These are phyloP conservation scores for Rhyacichthys aspro DNA, from an alignment of 2,797 vertebrate genomes.

Conservation along the genomic window DNA sequence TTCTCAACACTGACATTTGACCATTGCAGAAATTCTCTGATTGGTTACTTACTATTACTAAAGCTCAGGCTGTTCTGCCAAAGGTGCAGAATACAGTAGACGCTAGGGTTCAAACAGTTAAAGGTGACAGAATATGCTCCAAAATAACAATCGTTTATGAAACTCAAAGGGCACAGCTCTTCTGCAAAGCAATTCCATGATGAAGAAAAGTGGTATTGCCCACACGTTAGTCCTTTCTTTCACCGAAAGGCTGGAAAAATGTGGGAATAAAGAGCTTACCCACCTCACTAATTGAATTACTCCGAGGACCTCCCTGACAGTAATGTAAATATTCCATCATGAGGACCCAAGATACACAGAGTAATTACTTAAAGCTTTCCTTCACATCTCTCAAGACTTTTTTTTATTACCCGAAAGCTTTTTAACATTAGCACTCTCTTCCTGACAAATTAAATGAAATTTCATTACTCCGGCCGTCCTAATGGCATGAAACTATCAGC, in stretches of 20 bases:
- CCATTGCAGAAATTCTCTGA: conserved; percentile 13
- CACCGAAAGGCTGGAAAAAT: conserved; percentile 73
- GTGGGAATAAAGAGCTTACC: conserved; percentile 88
- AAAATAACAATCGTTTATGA: conserved; percentile 66
- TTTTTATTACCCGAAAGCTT: conserved; percentile 92
- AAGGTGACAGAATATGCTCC: conserved; percentile 63
- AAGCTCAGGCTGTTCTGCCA: conserved; percentile 48
- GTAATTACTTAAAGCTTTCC: conserved; percentile 99
- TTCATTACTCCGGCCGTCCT: conserved; percentile 97
- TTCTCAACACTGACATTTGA: conserved; percentile 9
- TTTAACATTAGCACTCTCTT: conserved; percentile 99
- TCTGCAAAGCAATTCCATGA: conserved; percentile 74
- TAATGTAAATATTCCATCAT: conserved; percentile 99
- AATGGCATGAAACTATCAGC: conserved; percentile 94
- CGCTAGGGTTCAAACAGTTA: conserved; percentile 56
- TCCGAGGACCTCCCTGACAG: conserved; percentile 89
- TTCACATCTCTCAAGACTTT: conserved; percentile 86
- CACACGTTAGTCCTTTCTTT: conserved; percentile 74
- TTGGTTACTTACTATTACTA: conserved; percentile 33
- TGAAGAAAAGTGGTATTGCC: conserved; percentile 75
- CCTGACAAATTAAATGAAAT: conserved; percentile 99
- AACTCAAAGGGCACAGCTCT: conserved; percentile 45
- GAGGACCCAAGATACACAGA: conserved; percentile 90
- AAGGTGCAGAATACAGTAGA: conserved; percentile 45
- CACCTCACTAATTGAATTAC: conserved; percentile 95